These are phyloP conservation scores for Catotricha subobsoleta DNA, from an alignment of 2,888 invertebrate species.

Conservation along the genomic window DNA sequence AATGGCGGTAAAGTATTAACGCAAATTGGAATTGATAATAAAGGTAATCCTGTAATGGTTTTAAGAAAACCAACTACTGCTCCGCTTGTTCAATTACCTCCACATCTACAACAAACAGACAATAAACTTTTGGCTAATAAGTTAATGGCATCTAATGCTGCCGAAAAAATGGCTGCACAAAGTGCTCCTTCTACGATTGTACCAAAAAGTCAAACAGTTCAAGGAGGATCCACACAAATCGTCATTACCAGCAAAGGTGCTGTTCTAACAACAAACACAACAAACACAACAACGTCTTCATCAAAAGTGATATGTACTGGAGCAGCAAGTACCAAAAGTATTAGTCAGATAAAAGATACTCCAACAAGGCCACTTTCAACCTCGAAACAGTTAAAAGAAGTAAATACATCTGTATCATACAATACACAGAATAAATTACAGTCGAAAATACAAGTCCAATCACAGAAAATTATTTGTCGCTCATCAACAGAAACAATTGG, in stretches of 20 bases:
- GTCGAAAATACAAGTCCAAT: neutral
- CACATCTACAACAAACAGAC: neutral
- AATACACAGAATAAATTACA: too few relatives aligned
- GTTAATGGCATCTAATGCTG: neutral
- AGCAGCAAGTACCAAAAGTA: too few relatives aligned
- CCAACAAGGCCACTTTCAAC: neutral
- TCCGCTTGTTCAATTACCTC: conserved; percentile 3
- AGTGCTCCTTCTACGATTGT: neutral
- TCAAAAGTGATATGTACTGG: too few relatives aligned
- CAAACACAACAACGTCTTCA: conserved; percentile 22
- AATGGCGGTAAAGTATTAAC: too few relatives aligned
- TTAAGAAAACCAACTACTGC: neutral
- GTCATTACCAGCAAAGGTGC: conserved; percentile 18
- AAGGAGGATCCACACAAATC: conserved; percentile 12
- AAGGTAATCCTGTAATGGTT: conserved; percentile 22
- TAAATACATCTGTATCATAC: too few relatives aligned
- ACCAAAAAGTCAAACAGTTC: too few relatives aligned
- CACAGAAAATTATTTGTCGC: neutral
- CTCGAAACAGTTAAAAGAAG: too few relatives aligned
- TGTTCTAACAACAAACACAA: conserved; percentile 25
- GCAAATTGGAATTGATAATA: conserved; percentile 17
- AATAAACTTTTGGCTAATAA: neutral
- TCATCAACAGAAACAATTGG: conserved; percentile 7
- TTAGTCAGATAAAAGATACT: too few relatives aligned
- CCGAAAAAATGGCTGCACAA: conserved; percentile 16